Base-by-base conservation (phyloP, 2,888 invertebrate species). In the Pyrocoelia pectoralis region DNA sequence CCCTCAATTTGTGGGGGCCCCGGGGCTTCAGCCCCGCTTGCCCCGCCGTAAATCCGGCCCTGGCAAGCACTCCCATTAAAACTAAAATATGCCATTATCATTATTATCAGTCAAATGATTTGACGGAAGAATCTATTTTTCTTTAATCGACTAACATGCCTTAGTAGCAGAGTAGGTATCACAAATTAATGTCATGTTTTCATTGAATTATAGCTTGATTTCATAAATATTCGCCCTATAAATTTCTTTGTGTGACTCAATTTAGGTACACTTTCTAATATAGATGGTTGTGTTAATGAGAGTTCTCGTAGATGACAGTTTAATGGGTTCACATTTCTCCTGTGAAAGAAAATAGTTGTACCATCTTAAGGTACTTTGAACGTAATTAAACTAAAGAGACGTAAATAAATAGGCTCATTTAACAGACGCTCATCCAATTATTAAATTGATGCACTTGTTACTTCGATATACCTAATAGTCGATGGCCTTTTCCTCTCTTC, bases 61-160 rank as follows among this genome's bases (percentile, higher is more conserved):
- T 53, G 62, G 46, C n/a, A n/a, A n/a, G 24, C 24, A 50, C 57
- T 63, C 49, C 57, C 38, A 63, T 63, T 58, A 54, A 63, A 63
- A 63, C 41, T 57, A 57, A 63, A 55, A 63, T 63, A 63, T 53
- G 17, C 40, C 24, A 54, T 43, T 52, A 52, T 52, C 41, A 51
- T 6, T 46, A 19, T 28, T 46, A 57, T 24, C 24, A 56, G 13
- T 15, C 15, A 48, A 53, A 19, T 19, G 38, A 56, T 48, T 15
- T 13, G n/a, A 40, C 12, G 55, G 50, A 55, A 41, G 55, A 61
- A 49, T 28, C 49, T 17, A 13, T 5, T 8, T 13, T 51, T 48
- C 17, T 24, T 10, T 6, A 50, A 24, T 19, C 12, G 12, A 4
- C 2, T 13, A 17, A 50, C 12, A 28, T 24, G 24, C 13, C 28